Evolutionary conservation across 2,888 invertebrate genomes (phyloP).

Genomic region (Peribatodes rhomboidaria): DNA sequence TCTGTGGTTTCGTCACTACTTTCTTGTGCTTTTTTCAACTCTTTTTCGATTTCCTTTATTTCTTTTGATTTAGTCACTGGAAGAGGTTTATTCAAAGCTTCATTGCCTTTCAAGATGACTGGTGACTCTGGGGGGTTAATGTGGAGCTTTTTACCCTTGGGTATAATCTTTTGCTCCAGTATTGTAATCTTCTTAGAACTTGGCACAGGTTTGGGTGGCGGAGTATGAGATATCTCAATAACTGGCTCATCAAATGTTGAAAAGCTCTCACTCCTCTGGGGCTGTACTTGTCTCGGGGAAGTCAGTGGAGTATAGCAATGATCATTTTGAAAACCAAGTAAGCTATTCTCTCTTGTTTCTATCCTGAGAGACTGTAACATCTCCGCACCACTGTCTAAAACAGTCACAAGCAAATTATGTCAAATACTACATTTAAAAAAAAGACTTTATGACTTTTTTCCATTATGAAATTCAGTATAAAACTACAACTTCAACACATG

Average conservation of each 20-base stretch:
- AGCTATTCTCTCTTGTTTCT: constrained; percentile 82
- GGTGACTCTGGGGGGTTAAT: constrained; percentile 71
- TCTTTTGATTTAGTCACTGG: constrained; percentile 69
- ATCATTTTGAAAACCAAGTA: constrained; percentile 90
- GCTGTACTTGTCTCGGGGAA: constrained; percentile 86
- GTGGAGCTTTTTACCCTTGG: constrained; percentile 81
- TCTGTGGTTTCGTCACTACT: constrained; percentile 83
- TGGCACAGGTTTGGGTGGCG: constrained; percentile 76
- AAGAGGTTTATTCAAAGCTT: constrained; percentile 72
- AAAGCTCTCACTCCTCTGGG: constrained; percentile 69
- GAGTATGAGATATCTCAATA: constrained; percentile 78
- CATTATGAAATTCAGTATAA: too few relatives aligned
- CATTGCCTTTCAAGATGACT: constrained; percentile 75
- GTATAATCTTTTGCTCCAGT: constrained; percentile 80
- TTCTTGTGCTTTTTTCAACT: constrained; percentile 59
- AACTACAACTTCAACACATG: too few relatives aligned
- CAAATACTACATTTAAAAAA: constrained; percentile 3
- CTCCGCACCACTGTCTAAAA: constrained; percentile 80
- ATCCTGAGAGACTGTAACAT: constrained; percentile 82
- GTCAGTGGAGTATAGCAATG: constrained; percentile 93
- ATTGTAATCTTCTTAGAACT: constrained; percentile 82
- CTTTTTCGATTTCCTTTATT: constrained; percentile 59
- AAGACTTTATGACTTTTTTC: too few relatives aligned
- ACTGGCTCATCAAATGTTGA: constrained; percentile 75
- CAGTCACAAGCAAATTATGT: not conserved